phyloP scores from a whole-genome alignment of 2,797 vertebrate genomes.

The Melanotaenia maccullochi region DNA sequence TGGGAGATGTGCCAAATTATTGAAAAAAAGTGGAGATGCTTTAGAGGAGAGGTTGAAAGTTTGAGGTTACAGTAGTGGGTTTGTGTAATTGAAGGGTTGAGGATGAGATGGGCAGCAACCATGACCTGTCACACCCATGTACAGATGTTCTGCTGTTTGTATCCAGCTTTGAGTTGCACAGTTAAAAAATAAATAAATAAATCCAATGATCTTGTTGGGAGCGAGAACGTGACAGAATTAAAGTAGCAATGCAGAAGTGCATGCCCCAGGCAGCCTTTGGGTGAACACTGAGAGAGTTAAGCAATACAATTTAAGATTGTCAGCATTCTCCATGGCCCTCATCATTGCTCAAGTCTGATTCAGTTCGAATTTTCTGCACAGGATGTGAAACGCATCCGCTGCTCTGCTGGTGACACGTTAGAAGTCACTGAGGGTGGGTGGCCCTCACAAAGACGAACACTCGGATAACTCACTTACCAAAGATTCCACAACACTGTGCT shows the following conservation, averaged over 20 bases:
- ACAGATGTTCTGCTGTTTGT: conserved; percentile 15
- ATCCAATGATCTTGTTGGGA: neutral
- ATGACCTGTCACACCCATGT: conserved; percentile 29
- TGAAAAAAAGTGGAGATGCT: conserved; percentile 18
- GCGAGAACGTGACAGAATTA: conserved; percentile 10
- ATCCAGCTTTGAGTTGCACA: neutral
- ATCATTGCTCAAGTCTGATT: conserved; percentile 57
- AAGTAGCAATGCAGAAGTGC: conserved; percentile 36
- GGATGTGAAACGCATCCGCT: conserved; percentile 69
- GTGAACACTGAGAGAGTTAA: conserved; percentile 31
- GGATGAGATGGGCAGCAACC: conserved; percentile 25
- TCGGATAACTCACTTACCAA: conserved; percentile 51
- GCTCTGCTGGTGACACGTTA: conserved; percentile 46
- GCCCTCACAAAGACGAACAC: conserved; percentile 16
- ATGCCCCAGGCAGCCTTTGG: neutral
- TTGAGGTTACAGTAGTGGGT: conserved; percentile 4
- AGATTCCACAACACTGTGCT: conserved; percentile 76
- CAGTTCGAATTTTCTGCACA: conserved; percentile 63
- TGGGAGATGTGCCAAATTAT: conserved; percentile 2
- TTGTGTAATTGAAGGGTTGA: conserved; percentile 24
- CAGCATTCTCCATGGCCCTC: conserved; percentile 48
- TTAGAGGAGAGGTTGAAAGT: conserved; percentile 20
- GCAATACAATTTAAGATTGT: conserved; percentile 51
- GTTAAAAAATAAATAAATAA: neutral
- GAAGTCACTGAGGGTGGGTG: conserved; percentile 36